Evolutionary conservation across 2,113 vertebrate genomes (phyloP).

Genomic region (Aegotheles bennettii): DNA sequence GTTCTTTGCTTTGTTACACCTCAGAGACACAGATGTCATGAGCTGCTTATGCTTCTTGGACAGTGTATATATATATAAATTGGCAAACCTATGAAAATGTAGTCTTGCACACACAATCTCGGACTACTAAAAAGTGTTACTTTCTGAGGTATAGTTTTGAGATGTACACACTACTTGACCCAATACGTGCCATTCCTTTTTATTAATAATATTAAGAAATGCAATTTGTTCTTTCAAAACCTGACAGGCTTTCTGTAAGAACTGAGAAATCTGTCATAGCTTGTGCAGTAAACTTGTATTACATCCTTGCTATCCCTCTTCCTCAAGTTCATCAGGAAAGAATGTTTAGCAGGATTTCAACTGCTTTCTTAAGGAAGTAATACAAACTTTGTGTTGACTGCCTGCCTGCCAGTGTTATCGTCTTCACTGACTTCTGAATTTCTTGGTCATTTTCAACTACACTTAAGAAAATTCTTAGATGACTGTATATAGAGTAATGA

Average conservation of each 20-base stretch:
- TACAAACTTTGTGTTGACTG: not conserved
- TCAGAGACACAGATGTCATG: accelerated
- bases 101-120: not conserved
- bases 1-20: not conserved
- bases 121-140: not conserved
- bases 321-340: not conserved
- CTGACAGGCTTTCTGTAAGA: not conserved
- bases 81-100: not conserved
- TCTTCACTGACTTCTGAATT: not conserved
- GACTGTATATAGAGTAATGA: not conserved
- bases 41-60: not conserved
- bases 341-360: not conserved
- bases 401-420: not conserved
- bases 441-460: not conserved
- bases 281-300: not conserved
- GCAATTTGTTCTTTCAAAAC: not conserved
- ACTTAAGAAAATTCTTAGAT: not conserved
- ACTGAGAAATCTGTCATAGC: not conserved
- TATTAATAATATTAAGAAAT: not conserved
- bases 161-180: not conserved
- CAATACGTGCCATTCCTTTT: not conserved
- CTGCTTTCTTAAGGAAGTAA: not conserved
- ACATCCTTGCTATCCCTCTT: not conserved
- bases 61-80: not conserved
- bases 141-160: not conserved